These are phyloP conservation scores for Hirundichthys speculiger DNA, from an alignment of 2,113 vertebrate genomes.

Conservation along the genomic window DNA sequence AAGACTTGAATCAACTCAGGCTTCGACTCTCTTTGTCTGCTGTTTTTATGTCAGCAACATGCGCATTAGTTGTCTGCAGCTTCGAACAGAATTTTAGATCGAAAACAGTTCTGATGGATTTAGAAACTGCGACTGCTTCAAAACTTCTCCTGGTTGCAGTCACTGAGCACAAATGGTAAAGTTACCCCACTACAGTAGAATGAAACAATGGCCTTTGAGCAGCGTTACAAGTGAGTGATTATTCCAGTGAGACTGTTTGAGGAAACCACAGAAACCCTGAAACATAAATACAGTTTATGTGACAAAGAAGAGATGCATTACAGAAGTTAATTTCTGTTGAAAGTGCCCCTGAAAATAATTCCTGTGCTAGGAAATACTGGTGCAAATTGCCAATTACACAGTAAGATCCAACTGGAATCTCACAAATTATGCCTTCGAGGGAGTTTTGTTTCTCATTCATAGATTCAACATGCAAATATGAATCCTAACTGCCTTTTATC, in stretches of 20 bases:
- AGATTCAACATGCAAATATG: constrained; percentile 40
- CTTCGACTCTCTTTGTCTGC: too few species aligned
- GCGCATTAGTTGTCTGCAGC: too few species aligned
- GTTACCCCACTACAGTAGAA: not conserved
- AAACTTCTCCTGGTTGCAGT: too few species aligned
- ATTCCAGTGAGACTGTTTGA: not conserved
- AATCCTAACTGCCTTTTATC: constrained; percentile 32
- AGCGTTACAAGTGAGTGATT: constrained; percentile 24
- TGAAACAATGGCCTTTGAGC: not conserved
- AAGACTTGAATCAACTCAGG: too few species aligned
- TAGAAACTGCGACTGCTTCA: too few species aligned
- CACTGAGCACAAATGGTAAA: not conserved
- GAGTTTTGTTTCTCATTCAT: constrained; percentile 22
- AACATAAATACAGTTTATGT: constrained; percentile 10
- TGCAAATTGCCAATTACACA: constrained; percentile 51
- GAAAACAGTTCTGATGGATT: too few species aligned
- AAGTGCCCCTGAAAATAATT: constrained; percentile 22
- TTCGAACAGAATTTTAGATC: too few species aligned
- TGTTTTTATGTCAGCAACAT: too few species aligned
- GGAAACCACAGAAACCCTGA: constrained; percentile 4
- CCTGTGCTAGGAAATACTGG: constrained; percentile 11
- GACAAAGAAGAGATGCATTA: not conserved
- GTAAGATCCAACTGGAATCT: constrained; percentile 20
- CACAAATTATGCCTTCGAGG: constrained; percentile 32
- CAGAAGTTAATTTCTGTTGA: constrained; percentile 18